phyloP scores from a whole-genome alignment of 2,888 invertebrate species.

The Drosophila quinaria region DNA sequence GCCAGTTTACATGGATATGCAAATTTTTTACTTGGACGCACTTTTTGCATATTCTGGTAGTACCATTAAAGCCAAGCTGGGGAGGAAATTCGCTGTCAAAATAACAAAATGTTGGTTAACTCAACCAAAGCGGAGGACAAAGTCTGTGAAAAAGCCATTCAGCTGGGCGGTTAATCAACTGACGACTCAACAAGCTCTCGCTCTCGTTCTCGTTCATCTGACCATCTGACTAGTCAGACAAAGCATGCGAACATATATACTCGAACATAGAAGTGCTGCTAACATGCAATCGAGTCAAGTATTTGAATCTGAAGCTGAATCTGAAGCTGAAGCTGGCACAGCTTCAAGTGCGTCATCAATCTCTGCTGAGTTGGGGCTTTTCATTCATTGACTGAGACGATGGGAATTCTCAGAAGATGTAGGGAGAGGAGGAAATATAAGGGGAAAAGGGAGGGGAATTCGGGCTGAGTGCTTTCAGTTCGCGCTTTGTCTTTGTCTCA shows the following conservation, averaged over 20 bases:
- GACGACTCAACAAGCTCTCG: constrained; percentile 37
- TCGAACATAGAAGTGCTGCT: constrained; percentile 15
- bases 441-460: constrained; percentile 5
- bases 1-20: constrained; percentile 69
- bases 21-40: constrained; percentile 74
- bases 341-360: constrained; percentile 79
- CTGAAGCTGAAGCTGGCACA: constrained; percentile 43
- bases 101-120: constrained; percentile 77
- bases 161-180: constrained; percentile 56
- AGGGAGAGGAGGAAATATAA: background rate
- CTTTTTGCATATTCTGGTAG: constrained; percentile 52
- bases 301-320: constrained; percentile 19
- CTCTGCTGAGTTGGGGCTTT: constrained; percentile 59
- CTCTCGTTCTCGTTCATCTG: constrained; percentile 8
- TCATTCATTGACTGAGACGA: constrained; percentile 64
- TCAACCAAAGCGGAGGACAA: constrained; percentile 40
- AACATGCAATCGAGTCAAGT: constrained; percentile 40
- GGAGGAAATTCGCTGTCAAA: constrained; percentile 61
- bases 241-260: constrained; percentile 23
- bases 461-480: constrained; percentile 66
- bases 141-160: constrained; percentile 60
- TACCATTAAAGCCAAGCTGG: constrained; percentile 34
- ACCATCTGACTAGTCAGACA: constrained; percentile 30
- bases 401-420: background rate
- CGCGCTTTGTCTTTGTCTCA: constrained; percentile 72